Evolutionary conservation across 2,888 invertebrate species (phyloP), one percentile per base, ranked within the genome.

Genomic region (Agrochola circellaris): DNA sequence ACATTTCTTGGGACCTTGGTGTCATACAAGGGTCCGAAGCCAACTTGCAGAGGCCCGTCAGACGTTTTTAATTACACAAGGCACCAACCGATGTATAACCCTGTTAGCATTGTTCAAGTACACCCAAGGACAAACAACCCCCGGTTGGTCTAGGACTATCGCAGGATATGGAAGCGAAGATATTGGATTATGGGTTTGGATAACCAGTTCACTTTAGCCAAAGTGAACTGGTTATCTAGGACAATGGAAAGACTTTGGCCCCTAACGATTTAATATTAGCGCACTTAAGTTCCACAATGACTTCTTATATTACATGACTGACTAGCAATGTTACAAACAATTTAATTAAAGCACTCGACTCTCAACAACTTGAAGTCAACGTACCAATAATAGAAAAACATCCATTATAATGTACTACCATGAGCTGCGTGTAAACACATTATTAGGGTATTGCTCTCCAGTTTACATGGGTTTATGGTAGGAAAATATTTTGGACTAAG

Each of bases 361-460:
- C 15, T 20, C 3, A 65, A 45, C 26, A 58, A 70, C 45, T 62
- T 15, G 20, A 51, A 81, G 45, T 60, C 61, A 58, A 62, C 58
- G 8, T 1, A 13, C 61, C 42, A 70, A 60, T 58, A 70, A 64
- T 15, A 60, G 30, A 58, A 70, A 70, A 38, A 66, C n/a, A 30
- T 30, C 56, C 61, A 84, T 71, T 84, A 80, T 62, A 73, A 13
- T 60, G 38, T 38, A 30, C 15, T 45, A 38, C 45, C 48, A 1
- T 51, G 58, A 80, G 20, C 38, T 23, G 20, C 15, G 17, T 81
- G 74, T 84, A 84, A 84, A 82, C 74, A 82, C 61, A 80, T 84
- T 82, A 70, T 66, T 62, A 38, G 81, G 51, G 15, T 45, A 58
- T 62, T 67, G 82, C 69, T 61, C 81, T 70, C 30, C 0, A 11